Conservation (phyloP, 2,113 vertebrate genomes). For the Cyprinodon variegatus region DNA sequence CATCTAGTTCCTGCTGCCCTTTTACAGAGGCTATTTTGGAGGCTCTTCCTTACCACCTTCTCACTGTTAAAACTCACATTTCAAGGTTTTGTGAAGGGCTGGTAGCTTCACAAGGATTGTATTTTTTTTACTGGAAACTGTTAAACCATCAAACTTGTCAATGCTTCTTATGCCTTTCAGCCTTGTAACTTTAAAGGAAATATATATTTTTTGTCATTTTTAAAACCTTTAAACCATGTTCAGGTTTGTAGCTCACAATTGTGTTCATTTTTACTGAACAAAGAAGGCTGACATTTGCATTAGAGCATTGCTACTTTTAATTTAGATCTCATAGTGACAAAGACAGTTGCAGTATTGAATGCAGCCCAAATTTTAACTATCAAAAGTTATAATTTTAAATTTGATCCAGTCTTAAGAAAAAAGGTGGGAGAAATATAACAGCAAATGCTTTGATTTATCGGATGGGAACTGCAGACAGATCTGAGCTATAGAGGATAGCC, state of each 20-base stretch:
- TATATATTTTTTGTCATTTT: not conserved
- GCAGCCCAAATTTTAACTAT: not conserved
- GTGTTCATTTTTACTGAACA: not conserved
- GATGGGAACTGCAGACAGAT: too few relatives aligned
- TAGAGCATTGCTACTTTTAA: not conserved
- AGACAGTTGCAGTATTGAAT: not conserved
- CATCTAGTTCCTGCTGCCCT: not conserved
- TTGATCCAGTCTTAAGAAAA: not conserved
- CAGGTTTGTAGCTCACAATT: not conserved
- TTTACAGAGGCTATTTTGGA: not conserved
- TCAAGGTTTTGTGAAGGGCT: not conserved
- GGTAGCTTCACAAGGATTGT: conserved; percentile 18
- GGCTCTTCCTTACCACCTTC: not conserved
- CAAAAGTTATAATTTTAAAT: not conserved
- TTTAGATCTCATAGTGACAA: not conserved
- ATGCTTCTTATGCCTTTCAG: conserved; percentile 4
- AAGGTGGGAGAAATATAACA: not conserved
- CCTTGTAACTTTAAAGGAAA: too few relatives aligned
- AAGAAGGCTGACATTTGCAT: not conserved
- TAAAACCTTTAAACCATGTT: not conserved
- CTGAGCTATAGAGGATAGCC: too few relatives aligned
- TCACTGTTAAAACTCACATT: conserved; percentile 15
- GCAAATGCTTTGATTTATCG: too few relatives aligned
- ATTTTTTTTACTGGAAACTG: not conserved
- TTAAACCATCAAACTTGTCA: conserved; percentile 21